Percentiles rank a stretch among this genome's conserved stretches.
Evolutionary conservation across 2,888 invertebrate genomes (phyloP).

Genomic region (Spatulosminthurus flaviceps): DNA sequence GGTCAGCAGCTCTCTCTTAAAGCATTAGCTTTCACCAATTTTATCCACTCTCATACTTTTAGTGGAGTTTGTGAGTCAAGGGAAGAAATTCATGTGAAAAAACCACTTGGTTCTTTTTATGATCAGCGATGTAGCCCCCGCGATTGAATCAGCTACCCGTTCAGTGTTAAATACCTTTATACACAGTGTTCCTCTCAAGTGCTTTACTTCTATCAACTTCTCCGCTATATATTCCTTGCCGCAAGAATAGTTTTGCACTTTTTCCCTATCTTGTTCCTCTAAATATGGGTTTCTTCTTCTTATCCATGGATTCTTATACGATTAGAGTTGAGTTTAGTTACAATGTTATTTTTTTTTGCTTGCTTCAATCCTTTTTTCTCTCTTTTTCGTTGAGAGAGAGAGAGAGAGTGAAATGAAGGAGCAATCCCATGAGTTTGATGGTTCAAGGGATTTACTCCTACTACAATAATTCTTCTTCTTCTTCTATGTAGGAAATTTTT

Average conservation of each 20-base stretch:
- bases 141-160: slow-evolving; percentile 3
- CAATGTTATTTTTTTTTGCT: neutral
- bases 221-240: neutral
- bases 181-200: neutral
- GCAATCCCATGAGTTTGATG: neutral
- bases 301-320: neutral
- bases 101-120: slow-evolving; percentile 31
- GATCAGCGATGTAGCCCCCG: slow-evolving; percentile 18
- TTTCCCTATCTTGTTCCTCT: neutral
- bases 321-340: slow-evolving; percentile 4
- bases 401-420: neutral
- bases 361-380: neutral
- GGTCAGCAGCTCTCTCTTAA: slow-evolving; percentile 11
- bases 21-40: slow-evolving; percentile 18
- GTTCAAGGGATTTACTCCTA: neutral
- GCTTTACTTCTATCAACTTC: neutral
- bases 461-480: neutral
- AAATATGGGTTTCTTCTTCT: neutral
- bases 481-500: neutral
- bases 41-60: slow-evolving; percentile 10
- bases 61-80: neutral
- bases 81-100: slow-evolving; percentile 15
- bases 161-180: slow-evolving; percentile 24
- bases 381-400: neutral
- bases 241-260: neutral